These are phyloP conservation scores for Thalassophryne amazonica DNA, from an alignment of 2,797 vertebrate genomes.

Conservation along the genomic window DNA sequence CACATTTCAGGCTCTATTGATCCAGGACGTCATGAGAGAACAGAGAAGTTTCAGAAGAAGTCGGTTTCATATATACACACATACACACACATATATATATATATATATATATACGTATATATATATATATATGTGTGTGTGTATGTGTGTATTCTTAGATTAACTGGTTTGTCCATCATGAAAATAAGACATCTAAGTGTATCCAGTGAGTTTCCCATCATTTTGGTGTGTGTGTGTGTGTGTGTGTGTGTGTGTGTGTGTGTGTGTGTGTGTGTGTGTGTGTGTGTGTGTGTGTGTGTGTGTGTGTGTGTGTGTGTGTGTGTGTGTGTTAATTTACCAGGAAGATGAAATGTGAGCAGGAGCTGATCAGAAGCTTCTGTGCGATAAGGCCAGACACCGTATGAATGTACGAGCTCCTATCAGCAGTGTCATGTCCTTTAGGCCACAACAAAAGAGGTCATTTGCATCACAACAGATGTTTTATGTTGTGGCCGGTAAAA, in stretches of 20 bases:
- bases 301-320: conserved; percentile 1
- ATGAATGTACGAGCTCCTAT: conserved; percentile 25
- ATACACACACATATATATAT: too few species aligned
- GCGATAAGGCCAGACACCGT: conserved; percentile 36
- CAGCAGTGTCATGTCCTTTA: conserved; percentile 53
- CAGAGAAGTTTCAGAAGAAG: too few species aligned
- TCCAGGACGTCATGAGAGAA: too few species aligned
- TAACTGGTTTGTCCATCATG: too few species aligned
- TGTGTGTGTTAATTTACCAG: conserved; percentile 33
- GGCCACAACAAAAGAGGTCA: conserved; percentile 57
- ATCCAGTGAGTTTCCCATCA: background rate
- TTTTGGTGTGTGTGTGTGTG: conserved; percentile 4
- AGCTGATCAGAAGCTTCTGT: conserved; percentile 35
- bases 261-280: conserved; percentile 4
- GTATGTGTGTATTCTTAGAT: too few species aligned
- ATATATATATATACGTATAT: too few species aligned
- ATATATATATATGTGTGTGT: too few species aligned
- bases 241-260: conserved; percentile 3
- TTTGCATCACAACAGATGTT: conserved; percentile 74
- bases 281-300: background rate
- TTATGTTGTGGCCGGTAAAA: conserved; percentile 51
- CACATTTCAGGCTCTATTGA: too few species aligned
- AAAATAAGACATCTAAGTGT: background rate
- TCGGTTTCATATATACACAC: too few species aligned
- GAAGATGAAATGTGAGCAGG: conserved; percentile 54